phyloP scores from a whole-genome alignment of 2,888 invertebrate species.

The Lordiphosa fenestrarum region DNA sequence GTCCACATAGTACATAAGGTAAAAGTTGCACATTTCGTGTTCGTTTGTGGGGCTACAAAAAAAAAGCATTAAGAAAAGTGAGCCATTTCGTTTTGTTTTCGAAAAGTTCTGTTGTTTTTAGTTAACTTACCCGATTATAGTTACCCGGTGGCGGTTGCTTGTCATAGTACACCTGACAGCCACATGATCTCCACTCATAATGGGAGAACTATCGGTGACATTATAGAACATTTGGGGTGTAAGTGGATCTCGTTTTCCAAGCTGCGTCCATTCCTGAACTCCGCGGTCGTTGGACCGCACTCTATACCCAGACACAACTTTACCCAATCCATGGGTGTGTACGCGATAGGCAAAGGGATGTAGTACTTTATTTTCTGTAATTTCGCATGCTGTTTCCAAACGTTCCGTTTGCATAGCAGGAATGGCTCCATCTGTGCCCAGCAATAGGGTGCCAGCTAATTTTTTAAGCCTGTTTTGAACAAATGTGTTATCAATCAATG shows the following conservation, averaged over 20 bases:
- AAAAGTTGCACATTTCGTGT: conserved; percentile 98
- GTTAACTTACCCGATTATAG: conserved; percentile 86
- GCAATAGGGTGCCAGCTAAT: conserved; percentile 93
- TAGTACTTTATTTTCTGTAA: conserved; percentile 89
- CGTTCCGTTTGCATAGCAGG: conserved; percentile 86
- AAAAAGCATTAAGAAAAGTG: neutral
- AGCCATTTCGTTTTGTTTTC: neutral
- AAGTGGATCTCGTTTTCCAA: conserved; percentile 93
- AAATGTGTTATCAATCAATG: neutral
- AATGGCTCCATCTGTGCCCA: conserved; percentile 93
- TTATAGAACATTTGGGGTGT: conserved; percentile 98
- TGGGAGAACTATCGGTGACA: conserved; percentile 84
- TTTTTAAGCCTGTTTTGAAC: conserved; percentile 86
- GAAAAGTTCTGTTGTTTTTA: no score
- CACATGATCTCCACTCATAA: conserved; percentile 86
- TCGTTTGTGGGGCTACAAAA: conserved; percentile 86
- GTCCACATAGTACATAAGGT: conserved; percentile 95
- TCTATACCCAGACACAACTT: conserved; percentile 91
- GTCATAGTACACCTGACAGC: conserved; percentile 97
- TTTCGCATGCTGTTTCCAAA: conserved; percentile 94
- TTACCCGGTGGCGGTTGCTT: conserved; percentile 84
- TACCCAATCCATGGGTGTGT: conserved; percentile 95
- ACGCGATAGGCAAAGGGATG: conserved; percentile 97
- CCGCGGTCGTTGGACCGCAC: conserved; percentile 83
- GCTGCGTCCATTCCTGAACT: conserved; percentile 87